A percentile compares a stretch with the other conserved stretches of the same genome.
Evolutionary conservation across 1,140 invertebrate species (phyloP).

Genomic region (Dendrolimus kikuchii): DNA sequence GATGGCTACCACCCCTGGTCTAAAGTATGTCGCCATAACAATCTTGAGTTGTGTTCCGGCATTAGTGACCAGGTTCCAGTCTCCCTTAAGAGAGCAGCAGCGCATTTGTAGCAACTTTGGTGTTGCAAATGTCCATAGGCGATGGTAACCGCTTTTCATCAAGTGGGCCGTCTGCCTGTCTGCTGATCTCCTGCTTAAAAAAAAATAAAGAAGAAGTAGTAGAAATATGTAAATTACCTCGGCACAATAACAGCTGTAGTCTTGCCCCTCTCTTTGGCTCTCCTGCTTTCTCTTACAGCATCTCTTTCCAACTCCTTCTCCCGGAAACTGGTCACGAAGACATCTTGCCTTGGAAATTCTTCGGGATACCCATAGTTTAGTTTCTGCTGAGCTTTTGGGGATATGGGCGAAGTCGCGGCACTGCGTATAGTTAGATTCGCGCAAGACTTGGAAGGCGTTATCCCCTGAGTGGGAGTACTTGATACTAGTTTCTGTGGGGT

Average conservation of each 20-base stretch:
- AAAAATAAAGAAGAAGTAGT: neutral
- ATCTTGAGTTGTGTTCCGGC: too few relatives aligned
- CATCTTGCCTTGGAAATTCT: conserved; percentile 43
- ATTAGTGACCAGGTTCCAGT: too few relatives aligned
- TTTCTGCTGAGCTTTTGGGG: conserved; percentile 73
- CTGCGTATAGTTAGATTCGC: conserved; percentile 48
- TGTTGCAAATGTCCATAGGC: too few relatives aligned
- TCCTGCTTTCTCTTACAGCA: conserved; percentile 42
- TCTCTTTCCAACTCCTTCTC: conserved; percentile 51
- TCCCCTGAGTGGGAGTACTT: conserved; percentile 56
- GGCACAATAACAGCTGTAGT: conserved; percentile 66
- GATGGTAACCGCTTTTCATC: too few relatives aligned
- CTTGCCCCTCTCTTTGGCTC: conserved; percentile 38
- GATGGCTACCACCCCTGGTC: too few relatives aligned
- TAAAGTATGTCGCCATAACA: too few relatives aligned
- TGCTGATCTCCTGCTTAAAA: neutral
- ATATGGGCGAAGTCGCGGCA: conserved; percentile 48
- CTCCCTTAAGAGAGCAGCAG: too few relatives aligned
- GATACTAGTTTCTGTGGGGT: conserved; percentile 59
- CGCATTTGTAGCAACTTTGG: too few relatives aligned
- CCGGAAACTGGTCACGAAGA: conserved; percentile 56
- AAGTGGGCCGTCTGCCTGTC: too few relatives aligned
- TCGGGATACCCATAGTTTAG: conserved; percentile 67
- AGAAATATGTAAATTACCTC: conserved; percentile 33
- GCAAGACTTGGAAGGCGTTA: conserved; percentile 62